Evolutionary conservation across 2,797 vertebrate species (phyloP), one percentile per base, ranked within the genome.

Genomic region (Chloroceryle amazona): DNA sequence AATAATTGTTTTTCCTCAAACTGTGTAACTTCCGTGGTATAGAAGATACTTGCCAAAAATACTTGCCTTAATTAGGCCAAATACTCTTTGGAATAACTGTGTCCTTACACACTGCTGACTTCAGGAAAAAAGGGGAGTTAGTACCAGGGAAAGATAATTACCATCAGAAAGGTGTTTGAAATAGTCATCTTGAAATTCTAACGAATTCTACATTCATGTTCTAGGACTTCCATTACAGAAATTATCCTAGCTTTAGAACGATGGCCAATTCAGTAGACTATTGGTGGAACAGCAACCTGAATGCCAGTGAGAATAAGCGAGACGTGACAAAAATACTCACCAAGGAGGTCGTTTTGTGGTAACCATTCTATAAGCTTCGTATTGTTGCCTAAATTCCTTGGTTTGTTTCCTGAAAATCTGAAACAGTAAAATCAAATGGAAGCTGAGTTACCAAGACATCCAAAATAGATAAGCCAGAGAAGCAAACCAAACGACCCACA

Each of bases 281-380:
- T 10, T 62, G 28, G 6, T 41, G 23, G 25, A 88, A 66, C 19
- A 65, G 22, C 61, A 71, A 75, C 33, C 25, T 28, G 25, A 61
- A 82, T 9, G 57, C 4, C 2, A 87, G 15, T 11, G 18, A 94
- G 67, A 82, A 13, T 3, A 28, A 61, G n/a, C 5, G 5, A 47
- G 9, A 14, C n/a, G 71, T n/a, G 11, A 62, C 13, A 20, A 73
- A 9, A 89, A 75, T 60, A 98, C 99, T 99, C 96, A 99, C 99
- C 99, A 88, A 99, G 98, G 80, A 99, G 98, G 96, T 99, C 99
- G 15, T 99, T 99, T 96, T 99, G 99, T 31, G 99, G 99, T 98
- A 99, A 98, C 99, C 99, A 99, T 63, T 99, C 99, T 93, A 99
- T 99, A 47, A 99, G 99, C 96, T 99, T 99, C 19, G 99, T 99